These are phyloP conservation scores for Drosophila percnosoma DNA, from an alignment of 2,888 invertebrate genomes.

Conservation along the genomic window DNA sequence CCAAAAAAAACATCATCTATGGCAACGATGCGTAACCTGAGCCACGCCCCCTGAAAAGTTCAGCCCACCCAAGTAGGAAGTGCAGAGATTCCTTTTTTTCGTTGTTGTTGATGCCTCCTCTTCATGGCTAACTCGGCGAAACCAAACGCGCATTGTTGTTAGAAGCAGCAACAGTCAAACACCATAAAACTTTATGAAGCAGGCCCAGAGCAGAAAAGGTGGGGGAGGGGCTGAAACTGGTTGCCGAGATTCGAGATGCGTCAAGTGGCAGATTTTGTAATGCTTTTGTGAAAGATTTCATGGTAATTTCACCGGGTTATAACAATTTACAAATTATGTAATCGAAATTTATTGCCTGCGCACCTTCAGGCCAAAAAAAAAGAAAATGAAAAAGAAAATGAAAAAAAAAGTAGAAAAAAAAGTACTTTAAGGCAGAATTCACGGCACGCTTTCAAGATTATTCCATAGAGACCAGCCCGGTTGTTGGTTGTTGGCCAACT, in stretches of 20 bases:
- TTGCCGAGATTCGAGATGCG: constrained; percentile 31
- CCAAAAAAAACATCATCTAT: constrained; percentile 53
- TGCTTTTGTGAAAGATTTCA: constrained; percentile 79
- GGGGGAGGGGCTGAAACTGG: constrained; percentile 19
- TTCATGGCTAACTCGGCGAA: constrained; percentile 62
- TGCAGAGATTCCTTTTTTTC: constrained; percentile 34
- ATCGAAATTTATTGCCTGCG: constrained; percentile 79
- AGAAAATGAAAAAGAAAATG: not conserved
- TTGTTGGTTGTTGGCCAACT: constrained; percentile 6
- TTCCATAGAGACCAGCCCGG: constrained; percentile 14
- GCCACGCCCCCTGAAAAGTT: constrained; percentile 30
- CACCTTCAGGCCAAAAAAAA: constrained; percentile 43
- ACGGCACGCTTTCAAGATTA: constrained; percentile 48
- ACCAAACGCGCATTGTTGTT: constrained; percentile 64
- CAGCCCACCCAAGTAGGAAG: constrained; percentile 74
- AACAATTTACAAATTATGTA: constrained; percentile 83
- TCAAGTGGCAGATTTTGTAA: constrained; percentile 78
- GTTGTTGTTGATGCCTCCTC: not conserved
- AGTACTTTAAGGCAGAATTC: not conserved
- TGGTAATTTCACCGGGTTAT: constrained; percentile 79
- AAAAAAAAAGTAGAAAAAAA: not conserved
- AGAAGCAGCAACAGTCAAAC: constrained; percentile 66
- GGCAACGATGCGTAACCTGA: constrained; percentile 71
- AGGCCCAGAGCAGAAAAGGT: not conserved
- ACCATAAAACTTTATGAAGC: constrained; percentile 75